Base-by-base conservation (phyloP, 1,140 invertebrate genomes). In the Brachionus calyciflorus region DNA sequence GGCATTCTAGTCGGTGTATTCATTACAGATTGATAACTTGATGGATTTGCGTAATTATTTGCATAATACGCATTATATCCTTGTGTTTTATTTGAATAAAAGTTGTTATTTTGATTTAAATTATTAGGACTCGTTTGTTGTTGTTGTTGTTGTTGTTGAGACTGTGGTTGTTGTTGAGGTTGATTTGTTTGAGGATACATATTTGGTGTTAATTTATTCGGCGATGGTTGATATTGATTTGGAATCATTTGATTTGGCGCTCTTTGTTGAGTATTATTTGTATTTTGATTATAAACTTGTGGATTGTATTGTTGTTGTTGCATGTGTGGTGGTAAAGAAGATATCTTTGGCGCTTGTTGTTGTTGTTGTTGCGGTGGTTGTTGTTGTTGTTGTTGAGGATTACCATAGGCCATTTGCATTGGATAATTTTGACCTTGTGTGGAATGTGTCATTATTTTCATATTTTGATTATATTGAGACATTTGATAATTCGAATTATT, bases 161-260 rank as follows among this genome's bases (percentile, higher is more conserved):
- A 17, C 60, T 4, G 19, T 21, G 0, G 60, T 41, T 24, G 21
- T 65, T 41, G 60, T 14, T 46, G 60, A 24, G 41, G 24, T 19
- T 24, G 41, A 12, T 44, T 65, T 37, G 40, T 2, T 14, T 7
- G 19, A 26, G 33, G 2, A 12, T 19, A 5, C 19, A 41, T 65
- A 37, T 65, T 65, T 28, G 37, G 40, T 1, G 24, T 41, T n/a
- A 65, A 24, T 41, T 65, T 65, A 44, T 65, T 65, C 2, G 60
- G 60, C 60, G 60, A 65, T 19, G 33, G 19, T 65, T 65, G 60
- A 44, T 65, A 65, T 26, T 60, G 55, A 37, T 40, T 60, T 3
- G 55, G 55, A 26, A 60, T 60, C 2, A 60, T 26, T 60, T 60
- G 55, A n/a, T n/a, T n/a, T 17, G 55, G 37, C 17, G n/a, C n/a